Base-by-base conservation (phyloP, 2,797 vertebrate species). In the Crenuchus spilurus region DNA sequence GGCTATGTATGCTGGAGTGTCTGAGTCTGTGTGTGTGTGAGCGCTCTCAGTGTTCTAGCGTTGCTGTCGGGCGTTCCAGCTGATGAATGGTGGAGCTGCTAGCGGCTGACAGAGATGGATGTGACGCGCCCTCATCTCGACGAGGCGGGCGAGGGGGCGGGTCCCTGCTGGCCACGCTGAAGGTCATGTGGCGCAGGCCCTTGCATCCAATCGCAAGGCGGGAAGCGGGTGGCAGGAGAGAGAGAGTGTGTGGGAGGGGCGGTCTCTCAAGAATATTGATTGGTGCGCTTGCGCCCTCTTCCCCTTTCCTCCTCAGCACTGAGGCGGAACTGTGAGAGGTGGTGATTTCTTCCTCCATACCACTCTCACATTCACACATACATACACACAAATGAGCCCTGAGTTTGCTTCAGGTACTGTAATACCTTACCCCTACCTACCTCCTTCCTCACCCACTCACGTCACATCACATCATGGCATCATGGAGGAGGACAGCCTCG, bases 61-160 rank as follows among this genome's bases (percentile, higher is more conserved):
- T 46, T 9, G 60, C 71, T 72, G 41, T 64, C 52, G 37, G 64
- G 14, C 28, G 7, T 52, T 62, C 66, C 37, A 39, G 61, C 75
- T 85, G 77, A 83, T 80, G 80, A 80, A 80, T 77, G 54, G 70
- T 74, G 33, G 48, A 41, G 30, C 60, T 60, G 78, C 66, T 64
- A 41, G 14, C 13, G 70, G 57, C 77, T 83, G 87, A 88, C 87
- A 87, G 68, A 90, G 87, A 91, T 84, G 80, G 81, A 91, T 91
- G 83, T 77, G 84, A 87, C 77, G 44, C 30, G 16, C 74, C 72
- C 78, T 80, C 85, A 79, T 84, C 84, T 82, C 80, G 82, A 72
- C 73, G 71, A 84, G 82, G 82, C 83, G 79, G 86, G 87, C 81
- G 82, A 88, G 78, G 80, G 77, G 85, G 83, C 37, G 72, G 80